phyloP scores from a whole-genome alignment of 2,113 vertebrate species.

The Psittacula cyanocephala region DNA sequence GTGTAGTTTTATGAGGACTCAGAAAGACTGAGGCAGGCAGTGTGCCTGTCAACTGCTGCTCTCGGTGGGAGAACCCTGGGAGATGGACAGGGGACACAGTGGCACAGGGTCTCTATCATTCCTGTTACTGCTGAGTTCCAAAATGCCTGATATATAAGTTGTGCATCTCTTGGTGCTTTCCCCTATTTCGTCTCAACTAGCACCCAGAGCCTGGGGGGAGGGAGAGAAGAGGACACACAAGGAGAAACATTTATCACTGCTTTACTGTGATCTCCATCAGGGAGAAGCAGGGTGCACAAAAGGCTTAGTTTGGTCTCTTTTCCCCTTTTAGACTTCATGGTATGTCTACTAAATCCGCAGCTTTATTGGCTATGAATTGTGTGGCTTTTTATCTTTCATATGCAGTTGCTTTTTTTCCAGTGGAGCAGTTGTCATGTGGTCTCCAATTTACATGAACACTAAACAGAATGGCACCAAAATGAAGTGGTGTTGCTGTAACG shows the following conservation, averaged over 20 bases:
- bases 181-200: background rate
- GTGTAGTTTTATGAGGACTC: background rate
- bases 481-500: background rate
- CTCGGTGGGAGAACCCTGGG: background rate
- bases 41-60: background rate
- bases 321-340: background rate
- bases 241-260: background rate
- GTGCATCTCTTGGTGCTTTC: background rate
- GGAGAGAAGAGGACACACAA: background rate
- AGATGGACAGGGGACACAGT: background rate
- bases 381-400: background rate
- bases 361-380: background rate
- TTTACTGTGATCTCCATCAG: background rate
- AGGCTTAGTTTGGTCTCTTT: background rate
- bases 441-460: background rate
- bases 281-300: background rate
- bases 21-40: background rate
- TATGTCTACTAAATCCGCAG: background rate
- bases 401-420: background rate
- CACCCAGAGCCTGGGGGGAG: background rate
- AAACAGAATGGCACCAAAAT: slow-evolving; percentile 24
- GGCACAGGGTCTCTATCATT: background rate
- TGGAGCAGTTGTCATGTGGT: background rate
- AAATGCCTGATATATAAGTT: background rate
- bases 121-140: background rate